These are phyloP conservation scores for Atrichornis clamosus DNA, from an alignment of 2,113 vertebrate genomes.

Conservation along the genomic window DNA sequence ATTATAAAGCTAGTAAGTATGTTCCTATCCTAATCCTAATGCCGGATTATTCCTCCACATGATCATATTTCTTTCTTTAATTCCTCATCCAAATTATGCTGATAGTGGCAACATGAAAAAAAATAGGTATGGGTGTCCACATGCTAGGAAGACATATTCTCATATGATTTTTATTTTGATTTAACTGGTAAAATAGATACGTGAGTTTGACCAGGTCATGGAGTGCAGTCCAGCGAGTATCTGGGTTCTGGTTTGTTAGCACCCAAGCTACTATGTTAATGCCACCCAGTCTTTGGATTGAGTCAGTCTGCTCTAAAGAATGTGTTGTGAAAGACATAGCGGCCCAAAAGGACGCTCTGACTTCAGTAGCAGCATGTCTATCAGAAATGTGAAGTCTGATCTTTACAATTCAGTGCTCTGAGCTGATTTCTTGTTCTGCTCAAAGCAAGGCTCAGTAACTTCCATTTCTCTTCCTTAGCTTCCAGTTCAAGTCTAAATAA, in stretches of 20 bases:
- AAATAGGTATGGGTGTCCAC: not conserved
- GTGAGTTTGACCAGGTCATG: not conserved
- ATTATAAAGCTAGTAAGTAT: not conserved
- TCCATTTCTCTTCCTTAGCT: not conserved
- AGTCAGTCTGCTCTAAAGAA: not conserved
- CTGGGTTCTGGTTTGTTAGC: not conserved
- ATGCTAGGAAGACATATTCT: not conserved
- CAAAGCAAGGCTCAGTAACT: not conserved
- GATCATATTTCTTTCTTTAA: not conserved
- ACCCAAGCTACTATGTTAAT: not conserved
- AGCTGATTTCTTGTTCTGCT: not conserved
- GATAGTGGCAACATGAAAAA: not conserved
- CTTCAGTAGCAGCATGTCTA: not conserved
- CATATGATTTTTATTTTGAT: not conserved
- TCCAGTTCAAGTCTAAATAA: constrained; percentile 21
- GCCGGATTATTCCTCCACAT: not conserved
- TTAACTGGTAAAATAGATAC: not conserved
- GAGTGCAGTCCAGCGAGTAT: not conserved
- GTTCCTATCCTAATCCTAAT: not conserved
- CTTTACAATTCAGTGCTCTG: not conserved
- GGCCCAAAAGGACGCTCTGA: not conserved
- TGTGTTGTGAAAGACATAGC: not conserved
- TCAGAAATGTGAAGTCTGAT: not conserved
- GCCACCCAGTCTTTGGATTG: not conserved
- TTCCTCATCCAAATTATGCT: not conserved